A percentile compares a stretch with the other conserved stretches of the same genome.
Conservation (phyloP, 2,113 vertebrate genomes). For the Leucoraja erinaceus region DNA sequence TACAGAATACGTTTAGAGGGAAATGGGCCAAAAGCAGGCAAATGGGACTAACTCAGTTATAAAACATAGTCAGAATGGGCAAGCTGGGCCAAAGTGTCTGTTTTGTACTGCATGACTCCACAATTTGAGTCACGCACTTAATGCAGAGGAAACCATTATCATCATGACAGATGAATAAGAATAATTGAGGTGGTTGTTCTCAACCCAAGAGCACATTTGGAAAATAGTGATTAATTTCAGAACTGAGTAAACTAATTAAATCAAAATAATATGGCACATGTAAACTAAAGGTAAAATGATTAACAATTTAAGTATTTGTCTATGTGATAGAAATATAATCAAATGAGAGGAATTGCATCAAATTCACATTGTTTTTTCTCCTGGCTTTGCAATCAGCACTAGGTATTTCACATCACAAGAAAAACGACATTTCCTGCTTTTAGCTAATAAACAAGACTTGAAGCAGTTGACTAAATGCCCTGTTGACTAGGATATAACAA, state of each 20-base stretch:
- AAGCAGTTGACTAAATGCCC: background rate
- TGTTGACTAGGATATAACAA: background rate
- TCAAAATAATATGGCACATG: background rate
- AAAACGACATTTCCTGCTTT: background rate
- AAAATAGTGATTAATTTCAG: background rate
- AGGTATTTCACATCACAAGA: background rate
- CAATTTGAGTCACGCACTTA: background rate
- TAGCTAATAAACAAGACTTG: background rate
- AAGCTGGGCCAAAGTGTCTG: no score
- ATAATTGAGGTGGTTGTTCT: background rate
- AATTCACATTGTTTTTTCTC: background rate
- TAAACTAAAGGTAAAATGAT: background rate
- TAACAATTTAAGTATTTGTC: background rate
- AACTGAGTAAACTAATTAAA: slow-evolving; percentile 2
- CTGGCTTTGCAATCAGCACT: background rate
- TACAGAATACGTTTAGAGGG: no score
- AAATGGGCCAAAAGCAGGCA: no score
- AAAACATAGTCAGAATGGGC: no score
- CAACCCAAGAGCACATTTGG: background rate
- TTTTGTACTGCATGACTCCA: no score
- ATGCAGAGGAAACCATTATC: background rate
- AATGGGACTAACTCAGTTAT: no score
- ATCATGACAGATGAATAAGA: background rate
- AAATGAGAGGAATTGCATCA: background rate
- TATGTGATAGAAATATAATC: background rate